Percentiles rank a stretch among this genome's conserved stretches.
Conservation (phyloP, 2,888 invertebrate genomes). For the Zonitis immaculata region DNA sequence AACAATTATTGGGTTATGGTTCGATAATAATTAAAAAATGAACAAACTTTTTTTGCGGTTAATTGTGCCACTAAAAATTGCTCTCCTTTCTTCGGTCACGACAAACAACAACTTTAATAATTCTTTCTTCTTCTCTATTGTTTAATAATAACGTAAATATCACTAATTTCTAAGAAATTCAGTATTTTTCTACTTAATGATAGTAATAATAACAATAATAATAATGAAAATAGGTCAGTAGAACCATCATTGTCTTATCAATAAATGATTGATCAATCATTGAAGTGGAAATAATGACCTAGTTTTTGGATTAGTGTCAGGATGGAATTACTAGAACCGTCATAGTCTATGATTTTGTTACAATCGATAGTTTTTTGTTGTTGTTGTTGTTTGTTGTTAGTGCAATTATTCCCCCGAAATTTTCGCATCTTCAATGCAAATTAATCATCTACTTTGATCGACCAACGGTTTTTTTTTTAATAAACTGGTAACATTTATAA, state of each 20-base stretch:
- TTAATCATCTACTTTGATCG: neutral
- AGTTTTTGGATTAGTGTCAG: too few species aligned
- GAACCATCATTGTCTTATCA: neutral
- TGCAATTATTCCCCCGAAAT: too few species aligned
- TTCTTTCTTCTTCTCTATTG: too few species aligned
- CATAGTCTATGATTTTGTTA: neutral
- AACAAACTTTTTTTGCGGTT: too few species aligned
- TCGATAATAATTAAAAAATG: conserved; percentile 3
- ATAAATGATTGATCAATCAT: neutral
- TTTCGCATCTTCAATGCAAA: neutral
- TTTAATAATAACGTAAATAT: too few species aligned
- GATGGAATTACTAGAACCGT: neutral
- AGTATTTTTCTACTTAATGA: too few species aligned
- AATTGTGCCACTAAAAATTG: conserved; percentile 9
- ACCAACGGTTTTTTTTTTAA: conserved; percentile 3
- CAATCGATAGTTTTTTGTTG: neutral
- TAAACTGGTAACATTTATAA: neutral
- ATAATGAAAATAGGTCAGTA: neutral
- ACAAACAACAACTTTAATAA: conserved; percentile 1
- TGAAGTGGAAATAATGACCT: neutral
- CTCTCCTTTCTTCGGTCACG: conserved; percentile 20
- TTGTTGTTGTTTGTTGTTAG: neutral
- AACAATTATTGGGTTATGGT: neutral
- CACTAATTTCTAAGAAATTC: conserved; percentile 13
- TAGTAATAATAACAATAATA: too few species aligned